Conservation (phyloP, 1,140 invertebrate species). For the Drosophila virilis region DNA sequence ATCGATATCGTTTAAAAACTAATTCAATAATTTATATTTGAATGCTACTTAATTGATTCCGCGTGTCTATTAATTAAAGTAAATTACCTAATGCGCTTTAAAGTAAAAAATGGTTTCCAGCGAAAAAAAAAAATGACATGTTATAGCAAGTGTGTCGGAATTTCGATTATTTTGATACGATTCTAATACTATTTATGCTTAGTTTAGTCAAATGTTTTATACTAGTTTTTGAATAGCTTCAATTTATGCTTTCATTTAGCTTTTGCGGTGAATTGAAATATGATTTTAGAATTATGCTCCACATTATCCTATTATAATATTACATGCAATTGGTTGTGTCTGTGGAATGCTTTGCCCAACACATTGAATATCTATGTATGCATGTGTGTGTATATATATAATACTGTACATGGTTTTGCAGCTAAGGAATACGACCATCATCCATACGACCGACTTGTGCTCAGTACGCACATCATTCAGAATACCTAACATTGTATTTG, state of each 20-base stretch:
- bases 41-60: constrained; percentile 71
- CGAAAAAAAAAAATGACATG: constrained; percentile 3
- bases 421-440: constrained; percentile 22
- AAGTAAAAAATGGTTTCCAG: constrained; percentile 20
- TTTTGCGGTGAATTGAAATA: neutral
- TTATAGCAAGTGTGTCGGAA: constrained; percentile 1
- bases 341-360: neutral
- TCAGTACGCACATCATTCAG: constrained; percentile 9
- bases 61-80: constrained; percentile 51
- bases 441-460: constrained; percentile 4
- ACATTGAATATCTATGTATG: neutral
- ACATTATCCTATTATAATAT: constrained; percentile 8
- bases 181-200: neutral
- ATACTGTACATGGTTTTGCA: constrained; percentile 67
- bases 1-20: constrained; percentile 43
- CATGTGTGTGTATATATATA: constrained; percentile 39
- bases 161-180: constrained; percentile 8
- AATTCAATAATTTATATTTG: constrained; percentile 66
- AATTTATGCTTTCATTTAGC: neutral
- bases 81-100: constrained; percentile 18
- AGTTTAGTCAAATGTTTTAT: too few relatives aligned
- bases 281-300: neutral
- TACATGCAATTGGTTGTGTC: neutral
- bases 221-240: neutral
- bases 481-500: constrained; percentile 41